Conservation (phyloP, 2,888 invertebrate genomes). For the Pyrgus malvae region DNA sequence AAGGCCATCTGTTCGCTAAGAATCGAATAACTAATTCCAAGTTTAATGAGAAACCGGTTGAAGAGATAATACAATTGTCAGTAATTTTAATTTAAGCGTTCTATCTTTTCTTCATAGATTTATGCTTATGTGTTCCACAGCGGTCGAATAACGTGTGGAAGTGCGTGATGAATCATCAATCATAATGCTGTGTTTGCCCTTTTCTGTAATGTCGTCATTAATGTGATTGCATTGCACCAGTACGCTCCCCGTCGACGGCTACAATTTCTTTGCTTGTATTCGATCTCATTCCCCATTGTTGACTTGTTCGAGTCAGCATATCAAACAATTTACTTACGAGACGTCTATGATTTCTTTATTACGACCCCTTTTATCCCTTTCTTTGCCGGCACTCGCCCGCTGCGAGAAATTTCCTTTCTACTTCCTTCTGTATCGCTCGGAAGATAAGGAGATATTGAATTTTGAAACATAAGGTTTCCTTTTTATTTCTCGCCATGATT, state of each 20-base stretch:
- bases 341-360: slow-evolving; percentile 73
- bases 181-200: slow-evolving; percentile 41
- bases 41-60: slow-evolving; percentile 70
- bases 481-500: slow-evolving; percentile 52
- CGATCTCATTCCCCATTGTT: slow-evolving; percentile 43
- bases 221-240: slow-evolving; percentile 54
- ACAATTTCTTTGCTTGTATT: slow-evolving; percentile 48
- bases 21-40: slow-evolving; percentile 66
- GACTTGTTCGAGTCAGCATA: slow-evolving; percentile 49
- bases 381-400: slow-evolving; percentile 40
- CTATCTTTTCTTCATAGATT: slow-evolving; percentile 39
- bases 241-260: slow-evolving; percentile 42
- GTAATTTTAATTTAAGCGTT: slow-evolving; percentile 46
- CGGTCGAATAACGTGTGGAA: neutral
- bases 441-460: slow-evolving; percentile 70
- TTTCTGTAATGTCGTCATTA: slow-evolving; percentile 56
- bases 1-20: slow-evolving; percentile 63
- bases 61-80: slow-evolving; percentile 64
- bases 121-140: neutral
- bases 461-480: slow-evolving; percentile 67
- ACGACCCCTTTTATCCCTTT: slow-evolving; percentile 59
- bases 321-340: slow-evolving; percentile 68
- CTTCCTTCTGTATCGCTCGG: slow-evolving; percentile 50
- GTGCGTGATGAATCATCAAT: slow-evolving; percentile 32
- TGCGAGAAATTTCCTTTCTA: slow-evolving; percentile 40